A percentile compares a stretch with the other conserved stretches of the same genome.
These are phyloP conservation scores for Apotomis betuletana DNA, from an alignment of 2,888 invertebrate genomes.

Conservation along the genomic window DNA sequence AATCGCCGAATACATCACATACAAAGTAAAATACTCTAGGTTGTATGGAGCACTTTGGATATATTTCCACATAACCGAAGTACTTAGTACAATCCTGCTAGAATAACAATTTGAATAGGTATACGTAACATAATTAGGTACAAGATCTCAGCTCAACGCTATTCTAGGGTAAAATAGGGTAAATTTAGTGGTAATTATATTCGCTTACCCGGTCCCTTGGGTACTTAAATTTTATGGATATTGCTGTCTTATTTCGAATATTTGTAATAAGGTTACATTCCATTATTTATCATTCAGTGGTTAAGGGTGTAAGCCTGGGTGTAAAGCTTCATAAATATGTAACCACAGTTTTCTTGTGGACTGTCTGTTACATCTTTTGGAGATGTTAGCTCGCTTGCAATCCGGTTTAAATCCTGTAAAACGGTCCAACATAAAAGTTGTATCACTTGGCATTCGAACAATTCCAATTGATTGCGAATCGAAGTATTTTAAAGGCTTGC, in stretches of 20 bases:
- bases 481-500: too few relatives aligned
- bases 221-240: constrained; percentile 46
- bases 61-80: neutral
- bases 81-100: neutral
- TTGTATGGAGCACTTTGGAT: neutral
- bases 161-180: constrained; percentile 73
- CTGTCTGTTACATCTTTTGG: too few relatives aligned
- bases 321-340: neutral
- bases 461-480: too few relatives aligned
- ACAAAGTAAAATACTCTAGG: neutral
- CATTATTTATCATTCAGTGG: constrained; percentile 49
- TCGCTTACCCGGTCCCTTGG: constrained; percentile 74
- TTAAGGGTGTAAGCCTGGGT: constrained; percentile 24
- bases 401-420: too few relatives aligned
- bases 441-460: too few relatives aligned
- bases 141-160: constrained; percentile 83
- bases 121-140: constrained; percentile 70
- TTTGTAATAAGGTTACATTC: constrained; percentile 60
- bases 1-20: neutral
- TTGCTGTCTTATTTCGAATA: constrained; percentile 32
- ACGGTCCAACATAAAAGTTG: too few relatives aligned
- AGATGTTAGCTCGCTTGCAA: too few relatives aligned
- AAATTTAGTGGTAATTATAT: constrained; percentile 71
- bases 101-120: constrained; percentile 46
- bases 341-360: constrained; percentile 21